Base-by-base conservation (phyloP, 2,888 invertebrate species). In the Nomada lathburiana region DNA sequence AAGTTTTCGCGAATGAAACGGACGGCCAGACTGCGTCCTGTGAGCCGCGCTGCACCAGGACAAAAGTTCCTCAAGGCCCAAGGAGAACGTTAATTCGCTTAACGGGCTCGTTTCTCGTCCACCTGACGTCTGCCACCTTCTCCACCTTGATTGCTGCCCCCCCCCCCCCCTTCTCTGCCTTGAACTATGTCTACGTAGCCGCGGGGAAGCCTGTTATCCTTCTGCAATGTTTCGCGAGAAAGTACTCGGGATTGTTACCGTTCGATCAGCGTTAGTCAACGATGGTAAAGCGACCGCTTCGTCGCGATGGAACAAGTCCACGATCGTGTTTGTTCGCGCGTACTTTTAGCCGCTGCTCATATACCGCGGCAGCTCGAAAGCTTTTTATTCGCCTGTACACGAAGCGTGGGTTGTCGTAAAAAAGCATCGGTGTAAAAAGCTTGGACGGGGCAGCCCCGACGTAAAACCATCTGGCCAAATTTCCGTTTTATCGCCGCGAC, bases 51-150 rank as follows among this genome's bases (percentile, higher is more conserved):
- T 29, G 23, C 65, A 55, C 47, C 57, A 42, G 83, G 63, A 70
- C 74, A 60, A 76, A 83, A 88, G 85, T 88, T 86, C 78, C 57
- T 69, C 72, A 60, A 57, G 69, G 59, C 71, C 69, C 79, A 65
- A 65, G 79, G 69, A 52, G 70, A 65, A 70, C 75, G 84, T 86
- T 89, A 87, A 88, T 89, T 86, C 73, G 85, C 64, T 86, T 88
- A 89, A 89, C 85, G 84, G 86, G 67, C 88, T 80, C 78, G 76
- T 89, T 89, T 87, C 83, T 77, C 84, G 13, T 80, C 67, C 57
- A 47, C 20, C 80, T 76, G 60, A 72, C 86, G 84, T 74, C 81
- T 79, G 79, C 76, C 64, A 57, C 75, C 72, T n/a, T 47, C 47
- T 52, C 44, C 44, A 1, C 23, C 47, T 18, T 42, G 36, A 47